Percentiles rank a stretch among this genome's conserved stretches.
Evolutionary conservation across 2,113 vertebrate genomes (phyloP).

Genomic region (Brachionichthys hirsutus): DNA sequence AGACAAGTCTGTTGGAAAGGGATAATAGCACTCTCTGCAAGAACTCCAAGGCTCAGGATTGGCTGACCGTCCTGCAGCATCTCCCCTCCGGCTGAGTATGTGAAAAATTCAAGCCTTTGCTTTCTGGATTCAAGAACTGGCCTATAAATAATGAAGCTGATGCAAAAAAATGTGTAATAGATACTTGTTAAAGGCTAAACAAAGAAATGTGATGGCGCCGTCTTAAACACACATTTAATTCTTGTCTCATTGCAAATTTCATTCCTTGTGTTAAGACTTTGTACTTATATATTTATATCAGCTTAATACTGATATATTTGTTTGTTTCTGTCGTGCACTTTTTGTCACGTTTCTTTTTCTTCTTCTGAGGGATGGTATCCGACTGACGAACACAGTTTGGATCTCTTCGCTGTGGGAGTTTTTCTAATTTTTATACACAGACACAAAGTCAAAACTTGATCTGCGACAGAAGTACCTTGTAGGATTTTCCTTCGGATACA

Average conservation of each 20-base stretch:
- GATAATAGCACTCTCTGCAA: neutral
- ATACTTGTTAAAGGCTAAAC: neutral
- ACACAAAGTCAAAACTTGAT: neutral
- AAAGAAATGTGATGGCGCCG: neutral
- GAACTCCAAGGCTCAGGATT: neutral
- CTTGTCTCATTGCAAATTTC: neutral
- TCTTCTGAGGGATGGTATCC: neutral
- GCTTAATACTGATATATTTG: constrained; percentile 10
- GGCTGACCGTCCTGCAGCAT: constrained; percentile 3
- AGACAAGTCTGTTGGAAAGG: constrained; percentile 22
- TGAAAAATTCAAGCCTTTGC: constrained; percentile 15
- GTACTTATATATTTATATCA: neutral
- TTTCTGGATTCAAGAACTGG: constrained; percentile 18
- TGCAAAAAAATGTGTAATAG: constrained; percentile 9
- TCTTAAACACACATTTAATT: constrained; percentile 2
- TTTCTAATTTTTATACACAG: neutral
- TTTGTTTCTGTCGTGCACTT: constrained; percentile 2
- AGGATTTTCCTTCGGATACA: constrained; percentile 74
- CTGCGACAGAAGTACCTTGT: constrained; percentile 71
- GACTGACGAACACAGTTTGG: constrained; percentile 13
- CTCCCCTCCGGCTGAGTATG: neutral
- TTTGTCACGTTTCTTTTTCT: neutral
- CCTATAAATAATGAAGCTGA: constrained; percentile 25
- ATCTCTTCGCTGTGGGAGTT: neutral
- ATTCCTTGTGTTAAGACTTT: neutral